These are phyloP conservation scores for Nycticorax nycticorax DNA, from an alignment of 2,113 vertebrate genomes.

Conservation along the genomic window DNA sequence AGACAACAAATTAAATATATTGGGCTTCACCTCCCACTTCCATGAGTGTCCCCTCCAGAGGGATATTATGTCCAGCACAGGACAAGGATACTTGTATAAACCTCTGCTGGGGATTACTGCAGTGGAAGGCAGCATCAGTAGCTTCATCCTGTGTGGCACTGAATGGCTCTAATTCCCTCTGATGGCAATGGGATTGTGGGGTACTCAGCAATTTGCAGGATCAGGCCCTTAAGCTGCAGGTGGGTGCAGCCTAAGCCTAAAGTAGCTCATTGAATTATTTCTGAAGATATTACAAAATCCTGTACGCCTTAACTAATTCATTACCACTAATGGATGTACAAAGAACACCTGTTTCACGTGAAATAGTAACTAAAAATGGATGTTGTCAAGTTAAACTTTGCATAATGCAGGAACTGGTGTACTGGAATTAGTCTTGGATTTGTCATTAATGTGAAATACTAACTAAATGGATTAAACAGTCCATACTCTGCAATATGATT, in stretches of 20 bases:
- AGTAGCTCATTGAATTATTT: conserved; percentile 23
- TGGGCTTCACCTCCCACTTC: neutral
- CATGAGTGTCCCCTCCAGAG: neutral
- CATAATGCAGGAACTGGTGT: neutral
- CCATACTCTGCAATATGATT: neutral
- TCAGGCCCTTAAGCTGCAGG: neutral
- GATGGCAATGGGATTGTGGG: neutral
- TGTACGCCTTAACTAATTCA: neutral
- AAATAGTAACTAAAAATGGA: conserved; percentile 8
- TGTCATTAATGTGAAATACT: conserved; percentile 19
- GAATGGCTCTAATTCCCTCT: neutral
- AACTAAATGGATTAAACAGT: neutral
- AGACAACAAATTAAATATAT: neutral
- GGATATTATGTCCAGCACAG: neutral
- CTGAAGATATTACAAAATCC: conserved; percentile 51
- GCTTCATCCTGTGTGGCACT: neutral
- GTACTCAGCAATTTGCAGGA: neutral
- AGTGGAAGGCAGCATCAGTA: neutral
- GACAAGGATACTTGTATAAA: neutral
- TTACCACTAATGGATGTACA: conserved; percentile 7
- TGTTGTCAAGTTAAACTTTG: conserved; percentile 20
- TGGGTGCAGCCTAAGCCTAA: neutral
- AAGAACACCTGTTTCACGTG: neutral
- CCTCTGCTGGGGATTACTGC: neutral
- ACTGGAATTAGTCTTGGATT: conserved; percentile 9